These are phyloP conservation scores for Gonocerus acuteangulatus DNA, from an alignment of 2,888 invertebrate species.

Conservation along the genomic window DNA sequence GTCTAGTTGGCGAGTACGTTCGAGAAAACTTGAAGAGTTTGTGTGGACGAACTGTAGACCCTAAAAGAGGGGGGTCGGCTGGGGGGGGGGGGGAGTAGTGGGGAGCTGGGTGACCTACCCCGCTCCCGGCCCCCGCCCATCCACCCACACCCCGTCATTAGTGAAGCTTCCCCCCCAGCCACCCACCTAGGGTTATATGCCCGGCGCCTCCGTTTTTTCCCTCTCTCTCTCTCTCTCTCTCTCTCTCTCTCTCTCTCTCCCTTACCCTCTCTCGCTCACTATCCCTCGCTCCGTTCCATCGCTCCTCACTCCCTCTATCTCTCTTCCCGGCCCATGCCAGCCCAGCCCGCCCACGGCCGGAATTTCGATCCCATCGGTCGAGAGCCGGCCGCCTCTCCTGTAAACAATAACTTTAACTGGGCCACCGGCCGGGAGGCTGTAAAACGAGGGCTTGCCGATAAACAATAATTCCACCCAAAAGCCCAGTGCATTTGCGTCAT, in stretches of 20 bases:
- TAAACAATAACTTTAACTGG: constrained; percentile 24
- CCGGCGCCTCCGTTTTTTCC: constrained; percentile 35
- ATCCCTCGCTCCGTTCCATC: background rate
- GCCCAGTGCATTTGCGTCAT: constrained; percentile 3
- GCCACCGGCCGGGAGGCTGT: constrained; percentile 28
- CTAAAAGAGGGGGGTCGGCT: no score
- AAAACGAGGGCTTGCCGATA: constrained; percentile 21
- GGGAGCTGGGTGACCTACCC: constrained; percentile 35
- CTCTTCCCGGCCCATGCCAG: background rate
- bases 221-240: constrained; percentile 17
- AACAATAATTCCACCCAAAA: constrained; percentile 15
- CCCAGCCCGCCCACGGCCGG: constrained; percentile 22
- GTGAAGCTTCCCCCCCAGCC: constrained; percentile 30
- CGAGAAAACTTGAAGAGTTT: background rate
- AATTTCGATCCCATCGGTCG: constrained; percentile 30
- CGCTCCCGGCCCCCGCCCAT: constrained; percentile 27
- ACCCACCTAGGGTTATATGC: constrained; percentile 32
- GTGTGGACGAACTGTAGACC: constrained; percentile 24
- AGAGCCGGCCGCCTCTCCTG: constrained; percentile 3
- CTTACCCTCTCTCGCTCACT: constrained; percentile 2
- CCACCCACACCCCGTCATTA: constrained; percentile 35
- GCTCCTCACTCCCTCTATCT: constrained; percentile 4
- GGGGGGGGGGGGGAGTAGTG: constrained; percentile 28
- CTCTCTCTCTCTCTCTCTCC: constrained; percentile 13
- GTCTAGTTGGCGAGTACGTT: background rate